Percentiles rank a stretch among this genome's conserved stretches.
Evolutionary conservation across 2,888 invertebrate species (phyloP).

Genomic region (Temnothorax ravouxi): DNA sequence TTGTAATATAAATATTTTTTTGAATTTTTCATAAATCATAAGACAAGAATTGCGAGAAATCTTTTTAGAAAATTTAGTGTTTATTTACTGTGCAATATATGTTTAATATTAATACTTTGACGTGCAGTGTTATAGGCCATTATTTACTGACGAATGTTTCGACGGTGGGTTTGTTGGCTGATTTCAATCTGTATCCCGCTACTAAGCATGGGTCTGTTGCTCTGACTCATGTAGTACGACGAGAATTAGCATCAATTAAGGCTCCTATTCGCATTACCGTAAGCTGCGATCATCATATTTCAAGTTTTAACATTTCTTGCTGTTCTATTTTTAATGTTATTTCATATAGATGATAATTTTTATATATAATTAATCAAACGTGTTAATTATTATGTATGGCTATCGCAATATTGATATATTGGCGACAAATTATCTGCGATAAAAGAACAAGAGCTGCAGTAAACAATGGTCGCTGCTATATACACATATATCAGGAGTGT

Average conservation of each 20-base stretch:
- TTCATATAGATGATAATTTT: not conserved
- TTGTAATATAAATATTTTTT: not conserved
- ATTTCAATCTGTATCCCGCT: conserved; percentile 85
- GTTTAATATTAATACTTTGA: conserved; percentile 14
- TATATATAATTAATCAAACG: not conserved
- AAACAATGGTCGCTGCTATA: not conserved
- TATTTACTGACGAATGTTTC: conserved; percentile 68
- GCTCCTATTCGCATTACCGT: conserved; percentile 84
- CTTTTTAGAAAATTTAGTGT: not conserved
- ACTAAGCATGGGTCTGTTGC: conserved; percentile 87
- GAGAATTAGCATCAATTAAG: conserved; percentile 84
- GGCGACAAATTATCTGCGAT: not conserved
- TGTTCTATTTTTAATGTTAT: not conserved
- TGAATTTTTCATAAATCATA: not conserved
- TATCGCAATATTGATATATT: not conserved
- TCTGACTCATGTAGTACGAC: conserved; percentile 86
- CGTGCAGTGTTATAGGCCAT: conserved; percentile 76
- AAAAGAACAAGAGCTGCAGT: not conserved
- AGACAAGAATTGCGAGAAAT: not conserved
- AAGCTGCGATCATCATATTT: conserved; percentile 62
- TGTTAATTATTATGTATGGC: not conserved
- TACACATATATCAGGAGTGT: not conserved
- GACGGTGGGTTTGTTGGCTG: conserved; percentile 63
- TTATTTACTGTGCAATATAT: not conserved
- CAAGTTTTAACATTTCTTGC: not conserved